Conservation (phyloP, 1,140 invertebrate species). For the Neodiprion fabricii region DNA sequence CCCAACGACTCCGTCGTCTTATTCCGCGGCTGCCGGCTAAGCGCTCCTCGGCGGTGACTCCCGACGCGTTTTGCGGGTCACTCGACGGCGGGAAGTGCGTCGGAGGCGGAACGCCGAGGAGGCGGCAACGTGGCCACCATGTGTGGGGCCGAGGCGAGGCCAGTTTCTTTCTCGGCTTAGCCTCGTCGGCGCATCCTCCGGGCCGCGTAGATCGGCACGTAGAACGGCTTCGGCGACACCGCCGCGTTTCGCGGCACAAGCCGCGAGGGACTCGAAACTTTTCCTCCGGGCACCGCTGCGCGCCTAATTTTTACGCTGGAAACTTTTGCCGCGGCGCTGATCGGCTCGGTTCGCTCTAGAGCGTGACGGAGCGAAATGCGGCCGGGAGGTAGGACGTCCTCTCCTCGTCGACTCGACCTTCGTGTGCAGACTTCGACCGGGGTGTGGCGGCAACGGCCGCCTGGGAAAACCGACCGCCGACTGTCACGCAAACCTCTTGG, state of each 20-base stretch:
- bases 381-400: not conserved
- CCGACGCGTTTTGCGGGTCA: not conserved
- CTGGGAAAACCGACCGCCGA: not conserved
- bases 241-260: not conserved
- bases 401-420: not conserved
- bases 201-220: not conserved
- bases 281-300: no score
- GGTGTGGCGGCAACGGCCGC: not conserved
- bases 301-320: no score
- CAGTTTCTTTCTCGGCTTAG: conserved; percentile 43
- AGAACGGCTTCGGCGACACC: conserved; percentile 10
- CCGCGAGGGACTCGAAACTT: conserved; percentile 16
- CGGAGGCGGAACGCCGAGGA: conserved; percentile 32
- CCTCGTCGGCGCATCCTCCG: conserved; percentile 27
- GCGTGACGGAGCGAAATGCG: not conserved
- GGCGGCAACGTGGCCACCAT: conserved; percentile 60
- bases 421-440: not conserved
- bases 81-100: not conserved
- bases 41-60: not conserved
- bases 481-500: not conserved
- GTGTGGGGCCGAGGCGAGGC: conserved; percentile 40
- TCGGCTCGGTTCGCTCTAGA: no score
- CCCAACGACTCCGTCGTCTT: not conserved
- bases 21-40: not conserved
- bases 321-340: no score